A percentile compares a stretch with the other conserved stretches of the same genome.
Evolutionary conservation across 1,140 invertebrate genomes (phyloP).

Genomic region (Plutomurus gul): DNA sequence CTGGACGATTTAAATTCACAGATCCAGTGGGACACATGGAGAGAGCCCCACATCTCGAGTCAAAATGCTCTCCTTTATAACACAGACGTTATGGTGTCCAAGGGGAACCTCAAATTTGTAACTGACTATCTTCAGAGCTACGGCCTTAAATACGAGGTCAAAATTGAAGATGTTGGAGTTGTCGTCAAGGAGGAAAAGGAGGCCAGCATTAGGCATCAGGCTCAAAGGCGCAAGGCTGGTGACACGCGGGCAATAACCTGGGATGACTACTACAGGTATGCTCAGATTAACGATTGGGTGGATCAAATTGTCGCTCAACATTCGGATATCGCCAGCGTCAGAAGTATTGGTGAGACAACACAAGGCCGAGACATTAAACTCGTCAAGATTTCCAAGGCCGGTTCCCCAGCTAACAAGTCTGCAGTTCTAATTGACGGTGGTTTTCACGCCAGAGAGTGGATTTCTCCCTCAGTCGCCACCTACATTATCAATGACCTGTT

Average conservation of each 20-base stretch:
- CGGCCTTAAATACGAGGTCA: background rate
- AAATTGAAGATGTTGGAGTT: background rate
- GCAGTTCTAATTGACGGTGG: slow-evolving; percentile 12
- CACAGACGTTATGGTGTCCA: background rate
- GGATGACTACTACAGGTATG: background rate
- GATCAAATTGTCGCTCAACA: background rate
- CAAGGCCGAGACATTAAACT: background rate
- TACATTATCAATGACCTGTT: background rate
- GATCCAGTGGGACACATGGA: background rate
- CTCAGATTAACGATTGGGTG: background rate
- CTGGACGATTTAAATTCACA: background rate
- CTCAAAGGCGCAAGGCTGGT: background rate
- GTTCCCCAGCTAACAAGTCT: background rate
- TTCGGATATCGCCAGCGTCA: background rate
- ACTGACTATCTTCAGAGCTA: background rate
- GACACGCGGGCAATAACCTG: background rate
- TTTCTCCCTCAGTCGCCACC: background rate
- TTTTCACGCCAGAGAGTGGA: slow-evolving; percentile 36
- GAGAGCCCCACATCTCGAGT: background rate
- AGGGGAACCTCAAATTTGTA: background rate
- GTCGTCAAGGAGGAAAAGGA: background rate
- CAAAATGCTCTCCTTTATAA: background rate
- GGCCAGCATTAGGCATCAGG: background rate
- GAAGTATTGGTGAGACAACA: background rate
- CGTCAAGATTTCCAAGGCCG: background rate